These are phyloP conservation scores for Cheilinus undulatus DNA, from an alignment of 2,113 vertebrate species.

Conservation along the genomic window DNA sequence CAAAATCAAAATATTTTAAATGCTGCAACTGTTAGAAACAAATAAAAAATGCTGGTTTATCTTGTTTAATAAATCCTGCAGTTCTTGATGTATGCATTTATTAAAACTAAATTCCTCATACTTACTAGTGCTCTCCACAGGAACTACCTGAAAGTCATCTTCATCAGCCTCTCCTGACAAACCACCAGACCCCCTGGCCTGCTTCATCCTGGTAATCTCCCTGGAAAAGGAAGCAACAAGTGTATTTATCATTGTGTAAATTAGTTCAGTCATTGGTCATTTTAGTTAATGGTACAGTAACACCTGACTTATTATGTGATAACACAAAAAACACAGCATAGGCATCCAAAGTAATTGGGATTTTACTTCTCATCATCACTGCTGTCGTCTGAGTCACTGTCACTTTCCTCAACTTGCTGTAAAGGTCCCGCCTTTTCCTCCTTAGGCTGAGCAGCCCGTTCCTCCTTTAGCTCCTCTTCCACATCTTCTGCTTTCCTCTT, in stretches of 20 bases:
- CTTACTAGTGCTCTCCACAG: conserved; percentile 92
- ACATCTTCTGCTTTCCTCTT: conserved; percentile 72
- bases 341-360: background rate
- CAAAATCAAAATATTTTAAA: background rate
- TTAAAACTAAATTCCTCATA: conserved; percentile 12
- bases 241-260: background rate
- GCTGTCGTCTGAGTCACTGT: conserved; percentile 83
- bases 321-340: background rate
- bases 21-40: too few relatives aligned
- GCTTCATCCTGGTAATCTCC: conserved; percentile 75
- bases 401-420: conserved; percentile 64
- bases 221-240: conserved; percentile 64
- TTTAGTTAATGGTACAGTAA: too few relatives aligned
- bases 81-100: background rate
- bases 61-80: too few relatives aligned
- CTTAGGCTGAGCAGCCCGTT: conserved; percentile 19
- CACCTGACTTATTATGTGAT: background rate
- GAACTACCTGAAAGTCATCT: conserved; percentile 89
- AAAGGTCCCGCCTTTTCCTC: conserved; percentile 62
- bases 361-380: conserved; percentile 88
- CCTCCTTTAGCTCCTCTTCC: conserved; percentile 21
- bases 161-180: conserved; percentile 29
- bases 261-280: background rate
- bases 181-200: background rate
- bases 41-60: too few relatives aligned